These are phyloP conservation scores for Perca flavescens DNA, from an alignment of 2,113 vertebrate genomes.

Conservation along the genomic window DNA sequence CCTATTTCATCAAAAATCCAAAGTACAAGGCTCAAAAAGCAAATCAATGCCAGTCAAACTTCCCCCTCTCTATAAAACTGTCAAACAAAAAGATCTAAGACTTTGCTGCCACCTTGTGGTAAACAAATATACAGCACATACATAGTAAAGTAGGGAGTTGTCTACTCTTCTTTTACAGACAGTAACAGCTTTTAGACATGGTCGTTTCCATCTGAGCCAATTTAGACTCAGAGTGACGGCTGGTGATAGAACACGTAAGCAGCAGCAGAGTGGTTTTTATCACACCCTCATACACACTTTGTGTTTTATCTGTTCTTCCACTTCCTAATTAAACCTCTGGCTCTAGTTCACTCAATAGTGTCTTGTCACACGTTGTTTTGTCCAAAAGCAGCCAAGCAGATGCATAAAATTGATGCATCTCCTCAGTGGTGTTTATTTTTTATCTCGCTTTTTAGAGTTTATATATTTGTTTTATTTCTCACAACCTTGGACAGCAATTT, in stretches of 20 bases:
- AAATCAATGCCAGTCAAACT: background rate
- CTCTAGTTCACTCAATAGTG: slow-evolving; percentile 11
- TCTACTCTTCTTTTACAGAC: slow-evolving; percentile 53
- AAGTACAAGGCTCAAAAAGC: slow-evolving; percentile 15
- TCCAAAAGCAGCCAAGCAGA: slow-evolving; percentile 34
- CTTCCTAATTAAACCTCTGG: background rate
- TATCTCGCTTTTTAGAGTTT: background rate
- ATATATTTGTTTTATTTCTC: background rate
- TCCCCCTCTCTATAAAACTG: background rate
- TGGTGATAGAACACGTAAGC: slow-evolving; percentile 82
- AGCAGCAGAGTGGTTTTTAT: slow-evolving; percentile 68
- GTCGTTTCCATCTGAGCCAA: slow-evolving; percentile 82
- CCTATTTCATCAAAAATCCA: background rate
- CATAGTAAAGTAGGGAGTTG: slow-evolving; percentile 36
- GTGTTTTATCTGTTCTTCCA: slow-evolving; percentile 60
- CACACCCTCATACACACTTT: slow-evolving; percentile 51
- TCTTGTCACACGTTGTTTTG: background rate
- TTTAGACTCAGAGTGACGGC: slow-evolving; percentile 81
- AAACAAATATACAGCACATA: slow-evolving; percentile 62
- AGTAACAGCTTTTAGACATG: slow-evolving; percentile 85
- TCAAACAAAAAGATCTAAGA: slow-evolving; percentile 15
- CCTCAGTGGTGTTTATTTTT: background rate
- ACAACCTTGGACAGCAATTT: background rate
- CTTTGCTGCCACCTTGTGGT: slow-evolving; percentile 65
- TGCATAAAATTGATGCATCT: background rate